Conservation (phyloP, 2,797 vertebrate genomes). For the Acanthurus tractus region DNA sequence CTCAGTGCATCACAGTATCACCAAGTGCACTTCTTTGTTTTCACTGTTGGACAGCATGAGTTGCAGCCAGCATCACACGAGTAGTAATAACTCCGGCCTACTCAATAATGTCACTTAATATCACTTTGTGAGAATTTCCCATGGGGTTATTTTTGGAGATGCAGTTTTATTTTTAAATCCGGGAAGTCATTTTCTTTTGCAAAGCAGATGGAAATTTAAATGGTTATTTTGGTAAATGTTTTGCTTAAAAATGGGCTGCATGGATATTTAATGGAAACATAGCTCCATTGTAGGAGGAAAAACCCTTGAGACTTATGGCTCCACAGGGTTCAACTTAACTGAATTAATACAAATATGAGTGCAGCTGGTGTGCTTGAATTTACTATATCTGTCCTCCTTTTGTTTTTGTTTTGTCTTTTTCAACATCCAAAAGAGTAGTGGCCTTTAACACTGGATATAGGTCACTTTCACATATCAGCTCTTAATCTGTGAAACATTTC, state of each 20-base stretch:
- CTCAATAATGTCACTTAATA: not conserved
- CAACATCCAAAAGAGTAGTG: not conserved
- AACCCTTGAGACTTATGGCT: conserved; percentile 8
- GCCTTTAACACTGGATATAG: conserved; percentile 15
- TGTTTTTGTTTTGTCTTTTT: not conserved
- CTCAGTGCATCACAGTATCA: not conserved
- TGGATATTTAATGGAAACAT: conserved; percentile 20
- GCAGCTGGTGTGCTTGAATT: conserved; percentile 37
- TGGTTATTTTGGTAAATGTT: conserved; percentile 45
- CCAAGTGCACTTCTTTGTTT: conserved; percentile 4
- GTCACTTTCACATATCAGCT: conserved; percentile 35
- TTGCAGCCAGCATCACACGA: conserved; percentile 11
- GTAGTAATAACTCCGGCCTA: not conserved
- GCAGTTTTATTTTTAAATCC: conserved; percentile 36
- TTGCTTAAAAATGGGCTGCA: conserved; percentile 12
- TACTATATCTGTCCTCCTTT: not conserved
- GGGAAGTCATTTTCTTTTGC: conserved; percentile 47
- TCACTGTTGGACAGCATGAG: not conserved
- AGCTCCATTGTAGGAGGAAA: not conserved
- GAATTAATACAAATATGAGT: conserved; percentile 27
- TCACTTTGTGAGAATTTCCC: conserved; percentile 62
- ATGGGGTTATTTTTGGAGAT: conserved; percentile 66
- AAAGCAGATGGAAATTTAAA: conserved; percentile 52
- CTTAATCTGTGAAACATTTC: conserved; percentile 44
- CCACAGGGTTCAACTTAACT: conserved; percentile 17